Base-by-base conservation (phyloP, 2,797 vertebrate genomes). In the Glyptemys insculpta region DNA sequence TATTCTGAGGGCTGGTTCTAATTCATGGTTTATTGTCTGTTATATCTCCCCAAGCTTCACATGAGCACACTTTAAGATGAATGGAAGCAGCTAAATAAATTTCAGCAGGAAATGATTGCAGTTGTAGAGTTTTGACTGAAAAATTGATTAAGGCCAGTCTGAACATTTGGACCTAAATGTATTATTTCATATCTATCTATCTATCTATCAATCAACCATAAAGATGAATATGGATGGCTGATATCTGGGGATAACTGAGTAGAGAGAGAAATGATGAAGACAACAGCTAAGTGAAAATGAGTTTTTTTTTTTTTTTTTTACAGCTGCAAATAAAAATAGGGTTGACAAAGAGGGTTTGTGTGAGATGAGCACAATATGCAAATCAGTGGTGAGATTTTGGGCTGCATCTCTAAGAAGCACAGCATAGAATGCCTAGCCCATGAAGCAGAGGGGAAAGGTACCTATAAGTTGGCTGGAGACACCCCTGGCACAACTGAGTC, bases 401-500 rank as follows among this genome's bases (percentile, higher is more conserved):
- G 11, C 74, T 47, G 27, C 44, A 78, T 27, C 27, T 16, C 41
- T 29, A 12, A 47, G 25, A 16, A 19, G 27, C 25, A 47, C 44
- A 49, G 44, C 74, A 49, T 9, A 78, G 74, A 78, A 31, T 2
- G 5, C 6, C 8, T 27, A 12, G 23, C 44, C 4, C 25, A 78
- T 49, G 44, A 29, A 31, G 25, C 15, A 10, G 44, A 49, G 74
- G 4, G 6, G 14, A 16, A 31, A 49, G 8, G 44, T 78, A 44
- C 27, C 27, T 78, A 5, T 49, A 78, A 78, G 15, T 16, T 29
- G 44, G 44, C 15, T 16, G 7, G 44, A 78, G 25, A 31, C 12
- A 44, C 15, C 27, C 14, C 8, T 78, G 23, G 41, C 44, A 78
- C 14, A 78, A 16, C 44, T 47, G 29, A 29, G 0, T 0, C 0